Evolutionary conservation across 1,140 invertebrate species (phyloP).

Genomic region (Elysia chlorotica): DNA sequence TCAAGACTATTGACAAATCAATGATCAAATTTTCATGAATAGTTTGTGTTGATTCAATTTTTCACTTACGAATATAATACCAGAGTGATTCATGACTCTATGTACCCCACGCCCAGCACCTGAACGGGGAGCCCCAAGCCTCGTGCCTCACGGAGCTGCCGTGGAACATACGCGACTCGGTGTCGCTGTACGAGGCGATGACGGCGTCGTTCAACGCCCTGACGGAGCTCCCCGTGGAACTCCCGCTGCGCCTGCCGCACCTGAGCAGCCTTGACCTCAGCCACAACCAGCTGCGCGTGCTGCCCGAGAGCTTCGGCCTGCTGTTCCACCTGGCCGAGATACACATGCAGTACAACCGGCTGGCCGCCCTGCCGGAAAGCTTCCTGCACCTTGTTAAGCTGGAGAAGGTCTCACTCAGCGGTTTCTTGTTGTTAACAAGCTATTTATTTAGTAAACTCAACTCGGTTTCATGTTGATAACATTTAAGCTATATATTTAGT

Average conservation of each 20-base stretch:
- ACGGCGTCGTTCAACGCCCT: constrained; percentile 54
- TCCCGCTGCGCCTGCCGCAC: constrained; percentile 60
- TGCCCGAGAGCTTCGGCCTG: constrained; percentile 60
- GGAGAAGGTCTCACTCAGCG: too few relatives aligned
- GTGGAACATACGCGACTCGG: constrained; percentile 48
- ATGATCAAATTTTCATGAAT: too few relatives aligned
- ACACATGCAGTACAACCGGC: constrained; percentile 48
- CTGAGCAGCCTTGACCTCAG: constrained; percentile 57
- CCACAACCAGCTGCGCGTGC: constrained; percentile 49
- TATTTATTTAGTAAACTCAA: too few relatives aligned
- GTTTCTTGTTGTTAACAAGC: too few relatives aligned
- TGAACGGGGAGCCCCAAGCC: constrained; percentile 43
- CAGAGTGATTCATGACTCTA: too few relatives aligned
- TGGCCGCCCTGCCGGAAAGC: constrained; percentile 47
- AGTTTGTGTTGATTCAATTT: too few relatives aligned
- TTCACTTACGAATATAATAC: too few relatives aligned
- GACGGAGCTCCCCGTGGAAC: constrained; percentile 52
- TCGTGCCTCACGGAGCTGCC: constrained; percentile 50
- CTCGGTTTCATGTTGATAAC: too few relatives aligned
- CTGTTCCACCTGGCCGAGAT: constrained; percentile 58
- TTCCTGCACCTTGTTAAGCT: constrained; percentile 56
- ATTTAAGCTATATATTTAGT: too few relatives aligned
- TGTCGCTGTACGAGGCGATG: constrained; percentile 55
- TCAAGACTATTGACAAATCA: too few relatives aligned
- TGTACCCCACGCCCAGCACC: too few relatives aligned